Evolutionary conservation across 2,888 invertebrate species (phyloP).

Genomic region (Mycalesis mineus): DNA sequence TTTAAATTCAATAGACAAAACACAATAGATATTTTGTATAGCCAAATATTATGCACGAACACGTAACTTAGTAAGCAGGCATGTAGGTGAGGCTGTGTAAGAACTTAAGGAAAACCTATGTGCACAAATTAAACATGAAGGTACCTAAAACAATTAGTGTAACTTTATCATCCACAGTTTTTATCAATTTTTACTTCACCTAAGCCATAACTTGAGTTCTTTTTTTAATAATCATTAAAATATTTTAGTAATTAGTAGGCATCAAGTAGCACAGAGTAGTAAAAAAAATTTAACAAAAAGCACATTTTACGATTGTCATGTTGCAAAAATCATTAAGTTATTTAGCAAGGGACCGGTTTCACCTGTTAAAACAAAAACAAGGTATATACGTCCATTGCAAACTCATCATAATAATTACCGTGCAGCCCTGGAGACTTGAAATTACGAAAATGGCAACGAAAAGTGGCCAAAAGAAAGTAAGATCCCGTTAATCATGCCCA

Average conservation of each 20-base stretch:
- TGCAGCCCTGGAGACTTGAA: background rate
- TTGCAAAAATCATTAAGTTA: too few relatives aligned
- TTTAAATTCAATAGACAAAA: conserved; percentile 22
- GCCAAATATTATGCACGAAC: background rate
- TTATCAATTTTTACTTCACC: too few relatives aligned
- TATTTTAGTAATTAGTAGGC: too few relatives aligned
- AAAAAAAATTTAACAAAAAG: too few relatives aligned
- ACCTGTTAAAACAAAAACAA: background rate
- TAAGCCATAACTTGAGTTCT: too few relatives aligned
- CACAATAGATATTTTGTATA: background rate
- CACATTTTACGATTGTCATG: too few relatives aligned
- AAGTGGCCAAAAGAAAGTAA: conserved; percentile 48
- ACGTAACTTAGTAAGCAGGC: background rate
- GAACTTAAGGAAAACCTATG: background rate
- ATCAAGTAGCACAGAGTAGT: too few relatives aligned
- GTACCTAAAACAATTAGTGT: too few relatives aligned
- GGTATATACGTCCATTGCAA: background rate
- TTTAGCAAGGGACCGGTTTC: background rate
- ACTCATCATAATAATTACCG: background rate
- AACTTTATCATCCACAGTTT: too few relatives aligned
- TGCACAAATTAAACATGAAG: too few relatives aligned
- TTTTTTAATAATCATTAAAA: too few relatives aligned
- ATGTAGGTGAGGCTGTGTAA: too few relatives aligned
- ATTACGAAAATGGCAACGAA: conserved; percentile 1
- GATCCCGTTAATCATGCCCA: conserved; percentile 53